Percentiles rank a stretch among this genome's conserved stretches.
phyloP scores from a whole-genome alignment of 1,140 invertebrate genomes.

The Alviniconcha marisindica region DNA sequence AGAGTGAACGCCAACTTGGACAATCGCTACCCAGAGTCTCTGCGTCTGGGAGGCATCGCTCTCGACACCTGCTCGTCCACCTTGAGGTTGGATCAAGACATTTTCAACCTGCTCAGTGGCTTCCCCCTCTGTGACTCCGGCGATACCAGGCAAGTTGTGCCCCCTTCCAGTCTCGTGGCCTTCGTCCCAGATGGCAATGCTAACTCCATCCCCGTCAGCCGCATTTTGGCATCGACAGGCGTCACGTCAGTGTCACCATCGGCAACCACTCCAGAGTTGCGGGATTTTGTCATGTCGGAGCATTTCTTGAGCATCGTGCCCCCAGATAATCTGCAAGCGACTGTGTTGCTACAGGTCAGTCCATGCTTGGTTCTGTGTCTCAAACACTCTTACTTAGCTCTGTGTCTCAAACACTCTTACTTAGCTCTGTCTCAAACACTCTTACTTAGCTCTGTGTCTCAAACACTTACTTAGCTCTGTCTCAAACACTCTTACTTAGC shows the following conservation, averaged over 20 bases:
- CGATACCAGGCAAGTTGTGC: slow-evolving; percentile 51
- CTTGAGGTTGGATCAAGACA: slow-evolving; percentile 65
- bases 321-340: slow-evolving; percentile 86
- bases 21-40: slow-evolving; percentile 50
- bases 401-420: no score
- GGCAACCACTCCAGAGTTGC: slow-evolving; percentile 83
- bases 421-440: no score
- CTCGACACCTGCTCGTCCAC: slow-evolving; percentile 65
- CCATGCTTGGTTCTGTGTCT: no score
- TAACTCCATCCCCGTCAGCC: slow-evolving; percentile 61
- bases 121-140: slow-evolving; percentile 61
- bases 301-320: slow-evolving; percentile 84
- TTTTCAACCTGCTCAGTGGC: slow-evolving; percentile 70
- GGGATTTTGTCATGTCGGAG: slow-evolving; percentile 78
- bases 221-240: slow-evolving; percentile 60
- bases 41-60: slow-evolving; percentile 68
- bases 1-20: slow-evolving; percentile 62
- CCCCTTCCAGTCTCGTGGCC: slow-evolving; percentile 64
- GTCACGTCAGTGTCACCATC: slow-evolving; percentile 83
- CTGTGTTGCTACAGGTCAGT: slow-evolving; percentile 78
- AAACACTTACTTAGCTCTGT: no score
- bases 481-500: no score
- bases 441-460: no score
- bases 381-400: no score
- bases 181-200: slow-evolving; percentile 64